Evolutionary conservation across 2,888 invertebrate species (phyloP), one percentile per base, ranked within the genome.

Genomic region (Drosophila gaucha): DNA sequence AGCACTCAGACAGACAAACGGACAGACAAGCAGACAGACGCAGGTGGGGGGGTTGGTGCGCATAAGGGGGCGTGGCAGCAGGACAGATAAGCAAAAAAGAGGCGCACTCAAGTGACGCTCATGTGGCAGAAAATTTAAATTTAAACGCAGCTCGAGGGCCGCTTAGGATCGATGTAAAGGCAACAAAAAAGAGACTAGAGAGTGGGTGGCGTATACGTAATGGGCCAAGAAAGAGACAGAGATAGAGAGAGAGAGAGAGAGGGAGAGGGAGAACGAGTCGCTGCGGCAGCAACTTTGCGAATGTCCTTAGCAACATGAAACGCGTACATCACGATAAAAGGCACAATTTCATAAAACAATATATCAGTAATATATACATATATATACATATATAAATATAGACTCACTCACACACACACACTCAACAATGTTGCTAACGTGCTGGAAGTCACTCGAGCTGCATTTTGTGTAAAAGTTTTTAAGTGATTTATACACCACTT

Each of bases 101-200:
- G 73, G 67, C 75, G 47, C 79, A 74, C 88, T 87, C 76, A 76
- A 83, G 88, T 79, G 88, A 64, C 63, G 82, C 86, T 83, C 79
- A 76, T 83, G 83, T 85, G 86, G 83, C 86, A 83, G 70, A 82
- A 83, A 87, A 83, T 83, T 83, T 88, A 87, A 83, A 87, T 85
- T 83, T 87, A 83, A 83, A 87, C 83, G 88, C 79, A 70, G 60
- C 88, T 85, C 51, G 63, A 83, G 82, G 66, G 82, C 68, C 65
- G 82, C 85, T 71, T 68, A 78, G 65, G 58, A 80, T 86, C 87
- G 87, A 80, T 80, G 72, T 52, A 49, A 62, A 46, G 12, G 31
- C 52, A 44, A 49, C 8, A 41, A 28, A 18, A 12, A 12, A 22
- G 20, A 30, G 31, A 10, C 24, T 12, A 20, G 10, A 30, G 6